A percentile compares a stretch with the other conserved stretches of the same genome.
phyloP scores from a whole-genome alignment of 1,140 invertebrate species.

The Calliopsis andreniformis region DNA sequence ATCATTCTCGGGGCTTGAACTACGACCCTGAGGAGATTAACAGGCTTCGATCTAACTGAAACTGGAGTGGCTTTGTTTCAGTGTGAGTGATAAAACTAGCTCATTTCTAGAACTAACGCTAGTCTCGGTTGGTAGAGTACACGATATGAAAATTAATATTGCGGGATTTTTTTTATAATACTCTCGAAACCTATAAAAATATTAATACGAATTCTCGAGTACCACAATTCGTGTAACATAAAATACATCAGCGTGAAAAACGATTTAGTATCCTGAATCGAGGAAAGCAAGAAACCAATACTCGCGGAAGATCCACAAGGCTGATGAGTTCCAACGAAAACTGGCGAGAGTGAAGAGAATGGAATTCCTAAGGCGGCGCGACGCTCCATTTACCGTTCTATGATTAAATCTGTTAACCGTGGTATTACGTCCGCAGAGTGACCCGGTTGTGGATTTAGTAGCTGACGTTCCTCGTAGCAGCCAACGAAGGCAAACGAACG shows the following conservation, averaged over 20 bases:
- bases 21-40: background rate
- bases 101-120: too few species aligned
- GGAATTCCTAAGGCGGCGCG: constrained; percentile 30
- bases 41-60: background rate
- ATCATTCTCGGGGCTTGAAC: background rate
- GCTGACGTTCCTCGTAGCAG: constrained; percentile 6
- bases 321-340: constrained; percentile 6
- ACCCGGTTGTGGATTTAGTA: constrained; percentile 47
- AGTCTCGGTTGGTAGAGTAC: too few species aligned
- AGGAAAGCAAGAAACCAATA: too few species aligned
- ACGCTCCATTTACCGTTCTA: constrained; percentile 52
- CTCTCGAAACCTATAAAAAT: too few species aligned
- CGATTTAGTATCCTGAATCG: background rate
- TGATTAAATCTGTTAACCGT: constrained; percentile 50
- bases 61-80: too few species aligned
- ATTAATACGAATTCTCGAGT: too few species aligned
- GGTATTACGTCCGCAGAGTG: constrained; percentile 36
- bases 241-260: too few species aligned
- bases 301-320: background rate
- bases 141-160: too few species aligned
- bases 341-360: constrained; percentile 16
- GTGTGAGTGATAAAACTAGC: too few species aligned
- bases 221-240: too few species aligned
- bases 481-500: background rate
- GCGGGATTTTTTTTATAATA: too few species aligned